Base-by-base conservation (phyloP, 2,888 invertebrate genomes). In the Tortrix viridana region DNA sequence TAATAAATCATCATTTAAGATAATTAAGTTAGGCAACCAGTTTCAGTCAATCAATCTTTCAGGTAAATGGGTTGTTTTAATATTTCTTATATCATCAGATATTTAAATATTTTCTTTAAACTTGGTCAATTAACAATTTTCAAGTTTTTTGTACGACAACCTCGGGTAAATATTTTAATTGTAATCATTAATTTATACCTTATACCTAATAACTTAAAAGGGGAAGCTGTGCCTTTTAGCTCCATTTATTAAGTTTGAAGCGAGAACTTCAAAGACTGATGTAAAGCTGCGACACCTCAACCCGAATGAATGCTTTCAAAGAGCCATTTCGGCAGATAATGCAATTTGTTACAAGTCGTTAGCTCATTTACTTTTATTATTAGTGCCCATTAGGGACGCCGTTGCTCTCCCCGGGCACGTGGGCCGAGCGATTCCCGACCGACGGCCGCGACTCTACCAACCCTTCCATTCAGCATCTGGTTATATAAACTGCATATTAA, bases 291-390 rank as follows among this genome's bases (percentile, higher is more conserved):
- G 59, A 47, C 53, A 60, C 73, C 74, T 73, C 74, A 71, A 74
- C 79, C 75, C 70, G 74, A 81, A 81, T 77, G 77, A 81, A 81
- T 77, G 77, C 74, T 80, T 81, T 82, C 79, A 78, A 79, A 79
- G 76, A 75, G 74, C 81, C 79, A 81, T 85, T 83, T 82, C 74
- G 71, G 69, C 74, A 81, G 82, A 82, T 86, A 86, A 85, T 86
- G 81, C 81, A 85, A 88, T 88, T 87, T 85, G 80, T 84, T 82
- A 82, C 78, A 84, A 85, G 82, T 84, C 80, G 76, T 85, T 84
- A 79, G 75, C 80, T 84, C 82, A 84, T 85, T 88, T 84, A 76
- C 77, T 82, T 84, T 84, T 85, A 85, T 82, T 82, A 82, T 85
- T 82, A 82, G 84, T 82, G 75, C 77, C 82, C 80, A 83, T 86